Evolutionary conservation across 2,113 vertebrate species (phyloP), one percentile per base, ranked within the genome.

Genomic region (Ginglymostoma cirratum): DNA sequence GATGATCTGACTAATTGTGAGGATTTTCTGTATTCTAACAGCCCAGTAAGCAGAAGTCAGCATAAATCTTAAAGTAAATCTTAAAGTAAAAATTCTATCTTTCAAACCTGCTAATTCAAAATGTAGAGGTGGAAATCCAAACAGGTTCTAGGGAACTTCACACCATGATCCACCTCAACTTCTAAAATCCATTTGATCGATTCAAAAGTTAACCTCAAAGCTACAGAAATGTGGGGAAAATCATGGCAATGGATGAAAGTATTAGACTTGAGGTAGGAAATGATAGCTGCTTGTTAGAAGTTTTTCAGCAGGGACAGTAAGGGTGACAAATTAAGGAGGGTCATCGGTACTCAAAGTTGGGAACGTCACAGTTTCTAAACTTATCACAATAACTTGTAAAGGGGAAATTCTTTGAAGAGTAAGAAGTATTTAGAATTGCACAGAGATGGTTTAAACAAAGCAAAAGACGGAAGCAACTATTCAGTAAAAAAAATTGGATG

Each of bases 11-110:
- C 23, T 72, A 24, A 67, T 3, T 27, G 70, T 72, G 70, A 27
- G 70, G 70, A 72, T 72, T 72, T 30, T 72, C 70, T 72, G 23
- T 72, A 72, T 24, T 10, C 7, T 78, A 76, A 34, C 34, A 34
- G 34, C 24, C 21, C 12, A 27, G 6, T 76, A 12, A 76, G 1
- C 30, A 34, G 76, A 30, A 78, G 14, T 78, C 76, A 78, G 76
- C 34, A 0, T 38, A 10, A n/a, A n/a, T 0, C n/a, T 34, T n/a
- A 45, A 0, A 45, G 42, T 38, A 10, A n/a, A n/a, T 0, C n/a
- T 34, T n/a, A 45, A 0, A 45, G 42, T 45, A 45, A 78, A 78
- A 27, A n/a, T 15, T 30, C 34, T 78, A 0, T 8, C 72, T 2
- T 15, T n/a, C 76, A n/a, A n/a, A n/a, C 76, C n/a, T 78, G 7